Percentiles rank a stretch among this genome's conserved stretches.
These are phyloP conservation scores for Accipiter badius DNA, from an alignment of 2,797 vertebrate genomes.

Conservation along the genomic window DNA sequence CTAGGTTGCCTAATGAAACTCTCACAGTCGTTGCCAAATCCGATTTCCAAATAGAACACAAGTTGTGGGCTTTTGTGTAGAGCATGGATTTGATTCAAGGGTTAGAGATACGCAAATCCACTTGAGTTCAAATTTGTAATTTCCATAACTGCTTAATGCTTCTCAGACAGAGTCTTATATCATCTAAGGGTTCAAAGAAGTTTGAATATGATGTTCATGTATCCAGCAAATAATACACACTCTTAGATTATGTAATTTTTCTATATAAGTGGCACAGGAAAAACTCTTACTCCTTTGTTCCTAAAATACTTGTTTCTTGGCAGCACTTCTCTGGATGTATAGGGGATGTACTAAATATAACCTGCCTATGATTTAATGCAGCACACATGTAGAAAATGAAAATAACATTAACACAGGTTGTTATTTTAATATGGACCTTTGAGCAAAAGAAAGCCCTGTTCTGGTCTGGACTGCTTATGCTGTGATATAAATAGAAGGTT, in stretches of 20 bases:
- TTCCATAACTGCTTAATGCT: not conserved
- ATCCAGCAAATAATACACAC: not conserved
- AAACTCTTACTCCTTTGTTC: constrained; percentile 15
- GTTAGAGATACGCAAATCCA: not conserved
- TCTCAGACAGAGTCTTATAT: not conserved
- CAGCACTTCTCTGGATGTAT: constrained; percentile 26
- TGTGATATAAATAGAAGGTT: constrained; percentile 16
- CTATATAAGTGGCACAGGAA: not conserved
- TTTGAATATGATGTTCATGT: not conserved
- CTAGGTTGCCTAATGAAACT: not conserved
- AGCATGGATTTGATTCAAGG: not conserved
- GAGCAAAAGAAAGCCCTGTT: not conserved
- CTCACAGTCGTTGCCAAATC: not conserved
- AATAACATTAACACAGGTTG: constrained; percentile 17
- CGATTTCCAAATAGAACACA: not conserved
- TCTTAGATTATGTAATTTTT: not conserved
- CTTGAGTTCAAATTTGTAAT: not conserved
- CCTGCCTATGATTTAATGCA: not conserved
- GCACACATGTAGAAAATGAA: constrained; percentile 26
- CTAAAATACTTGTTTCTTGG: constrained; percentile 42
- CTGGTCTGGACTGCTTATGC: not conserved
- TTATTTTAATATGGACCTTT: constrained; percentile 23
- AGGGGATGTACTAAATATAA: constrained; percentile 40
- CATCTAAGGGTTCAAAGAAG: not conserved
- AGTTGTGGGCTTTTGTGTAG: not conserved